A percentile compares a stretch with the other conserved stretches of the same genome.
phyloP scores from a whole-genome alignment of 2,113 vertebrate species.

The Caracal caracal region DNA sequence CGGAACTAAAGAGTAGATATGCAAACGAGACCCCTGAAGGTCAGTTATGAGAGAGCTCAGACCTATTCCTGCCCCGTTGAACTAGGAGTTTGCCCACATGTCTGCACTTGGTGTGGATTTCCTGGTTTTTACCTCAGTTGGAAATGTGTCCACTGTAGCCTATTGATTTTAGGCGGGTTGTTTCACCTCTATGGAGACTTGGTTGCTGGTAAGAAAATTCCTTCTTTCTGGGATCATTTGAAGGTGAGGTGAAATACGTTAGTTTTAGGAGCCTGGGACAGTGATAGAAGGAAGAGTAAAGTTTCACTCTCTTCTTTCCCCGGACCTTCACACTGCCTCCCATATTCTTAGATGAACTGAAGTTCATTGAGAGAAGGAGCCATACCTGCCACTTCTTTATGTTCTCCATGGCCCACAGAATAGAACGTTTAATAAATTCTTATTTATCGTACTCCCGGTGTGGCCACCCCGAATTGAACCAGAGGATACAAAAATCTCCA shows the following conservation, averaged over 20 bases:
- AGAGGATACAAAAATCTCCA: slow-evolving; percentile 20
- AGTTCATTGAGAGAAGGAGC: background rate
- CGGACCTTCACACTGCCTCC: background rate
- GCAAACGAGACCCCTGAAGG: background rate
- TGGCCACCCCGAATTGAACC: background rate
- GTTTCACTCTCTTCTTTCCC: background rate
- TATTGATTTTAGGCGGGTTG: background rate
- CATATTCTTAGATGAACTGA: background rate
- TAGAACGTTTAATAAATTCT: background rate
- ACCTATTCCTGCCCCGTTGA: background rate
- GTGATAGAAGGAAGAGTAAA: background rate
- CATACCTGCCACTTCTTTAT: background rate
- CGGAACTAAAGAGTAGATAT: background rate
- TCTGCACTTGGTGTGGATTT: background rate
- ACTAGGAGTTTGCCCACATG: background rate
- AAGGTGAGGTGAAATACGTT: background rate
- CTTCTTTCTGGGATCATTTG: background rate
- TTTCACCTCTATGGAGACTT: background rate
- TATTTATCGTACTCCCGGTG: background rate
- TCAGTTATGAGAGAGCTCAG: background rate
- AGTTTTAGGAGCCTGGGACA: background rate
- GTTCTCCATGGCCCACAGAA: background rate
- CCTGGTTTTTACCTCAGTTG: background rate
- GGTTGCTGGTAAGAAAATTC: background rate
- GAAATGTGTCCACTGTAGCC: background rate